These are phyloP conservation scores for Esox niger DNA, from an alignment of 2,113 vertebrate genomes.

Conservation along the genomic window DNA sequence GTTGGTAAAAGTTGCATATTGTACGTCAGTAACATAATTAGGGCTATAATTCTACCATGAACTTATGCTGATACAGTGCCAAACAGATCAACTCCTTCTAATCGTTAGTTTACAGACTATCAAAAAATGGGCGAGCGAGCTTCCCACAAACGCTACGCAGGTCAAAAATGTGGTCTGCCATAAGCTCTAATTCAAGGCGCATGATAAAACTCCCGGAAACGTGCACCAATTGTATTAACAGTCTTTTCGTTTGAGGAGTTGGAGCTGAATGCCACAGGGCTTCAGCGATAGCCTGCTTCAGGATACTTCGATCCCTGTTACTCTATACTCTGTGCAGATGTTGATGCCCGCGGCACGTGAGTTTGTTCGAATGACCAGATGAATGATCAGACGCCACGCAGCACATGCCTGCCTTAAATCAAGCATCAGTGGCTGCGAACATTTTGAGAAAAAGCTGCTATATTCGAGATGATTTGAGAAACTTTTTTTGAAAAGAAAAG, in stretches of 20 bases:
- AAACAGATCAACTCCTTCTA: neutral
- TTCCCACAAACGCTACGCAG: no score
- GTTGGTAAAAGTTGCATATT: neutral
- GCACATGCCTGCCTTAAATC: neutral
- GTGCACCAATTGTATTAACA: no score
- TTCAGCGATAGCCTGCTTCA: no score
- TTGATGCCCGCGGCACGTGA: neutral
- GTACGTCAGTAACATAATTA: neutral
- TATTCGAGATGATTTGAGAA: neutral
- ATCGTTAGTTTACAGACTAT: neutral
- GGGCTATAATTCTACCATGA: neutral
- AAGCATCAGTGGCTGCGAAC: neutral
- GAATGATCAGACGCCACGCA: neutral
- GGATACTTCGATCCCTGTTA: conserved; percentile 10
- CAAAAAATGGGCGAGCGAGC: no score
- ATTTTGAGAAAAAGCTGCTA: neutral
- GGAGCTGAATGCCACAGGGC: no score
- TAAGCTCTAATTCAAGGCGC: no score
- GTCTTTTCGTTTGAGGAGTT: no score
- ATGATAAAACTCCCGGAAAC: no score
- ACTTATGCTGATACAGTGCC: neutral
- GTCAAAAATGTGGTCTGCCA: no score
- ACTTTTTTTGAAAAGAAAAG: neutral
- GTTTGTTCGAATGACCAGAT: neutral
- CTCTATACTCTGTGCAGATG: conserved; percentile 12